phyloP scores from a whole-genome alignment of 2,888 invertebrate species.

The Exocentrus adspersus region DNA sequence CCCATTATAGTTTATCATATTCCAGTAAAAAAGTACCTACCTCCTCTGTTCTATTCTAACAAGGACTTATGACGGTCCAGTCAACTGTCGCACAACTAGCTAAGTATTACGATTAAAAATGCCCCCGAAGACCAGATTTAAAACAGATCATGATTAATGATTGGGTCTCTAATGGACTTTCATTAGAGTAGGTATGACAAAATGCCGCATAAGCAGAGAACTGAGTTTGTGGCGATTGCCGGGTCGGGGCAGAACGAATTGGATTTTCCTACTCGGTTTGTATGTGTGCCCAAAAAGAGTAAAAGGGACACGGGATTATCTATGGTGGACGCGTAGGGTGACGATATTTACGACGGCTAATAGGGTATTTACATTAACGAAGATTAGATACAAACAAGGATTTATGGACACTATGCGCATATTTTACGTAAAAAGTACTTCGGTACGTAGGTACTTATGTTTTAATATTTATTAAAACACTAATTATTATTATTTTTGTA shows the following conservation, averaged over 20 bases:
- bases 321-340: too few species aligned
- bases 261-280: constrained; percentile 2
- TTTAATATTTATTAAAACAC: too few species aligned
- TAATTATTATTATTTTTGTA: too few species aligned
- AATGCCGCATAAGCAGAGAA: constrained; percentile 9
- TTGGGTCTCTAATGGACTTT: constrained; percentile 20
- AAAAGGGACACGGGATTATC: constrained; percentile 3
- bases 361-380: too few species aligned
- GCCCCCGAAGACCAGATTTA: constrained; percentile 22
- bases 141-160: constrained; percentile 23
- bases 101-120: constrained; percentile 17
- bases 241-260: constrained; percentile 2
- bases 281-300: constrained; percentile 3
- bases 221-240: not conserved
- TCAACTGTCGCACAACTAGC: too few species aligned
- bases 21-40: constrained; percentile 43
- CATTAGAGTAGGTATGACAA: constrained; percentile 22
- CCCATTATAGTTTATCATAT: too few species aligned
- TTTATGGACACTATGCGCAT: too few species aligned
- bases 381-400: too few species aligned
- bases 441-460: too few species aligned
- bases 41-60: not conserved
- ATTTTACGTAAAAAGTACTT: too few species aligned
- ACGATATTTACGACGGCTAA: too few species aligned
- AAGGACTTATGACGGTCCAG: not conserved